Conservation (phyloP, 2,797 vertebrate species). For the Heliangelus exortis region DNA sequence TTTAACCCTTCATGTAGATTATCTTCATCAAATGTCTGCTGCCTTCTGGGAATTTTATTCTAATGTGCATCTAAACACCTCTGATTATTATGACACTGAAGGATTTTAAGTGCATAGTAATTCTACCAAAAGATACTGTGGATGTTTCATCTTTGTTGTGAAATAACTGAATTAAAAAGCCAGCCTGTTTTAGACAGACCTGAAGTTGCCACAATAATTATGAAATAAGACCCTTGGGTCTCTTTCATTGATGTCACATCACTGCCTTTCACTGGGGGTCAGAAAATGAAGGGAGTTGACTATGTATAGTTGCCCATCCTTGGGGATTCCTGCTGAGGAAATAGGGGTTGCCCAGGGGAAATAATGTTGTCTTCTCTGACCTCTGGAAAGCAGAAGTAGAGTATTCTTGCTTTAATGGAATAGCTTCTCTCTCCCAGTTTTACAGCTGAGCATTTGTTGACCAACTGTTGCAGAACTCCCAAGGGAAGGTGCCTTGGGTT, state of each 20-base stretch:
- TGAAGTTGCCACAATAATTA: background rate
- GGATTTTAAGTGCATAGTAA: background rate
- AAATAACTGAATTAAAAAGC: background rate
- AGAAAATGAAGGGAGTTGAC: background rate
- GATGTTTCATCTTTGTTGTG: background rate
- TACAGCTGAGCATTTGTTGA: background rate
- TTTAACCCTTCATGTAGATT: background rate
- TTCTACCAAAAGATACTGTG: background rate
- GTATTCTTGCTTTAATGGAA: background rate
- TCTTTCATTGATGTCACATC: background rate
- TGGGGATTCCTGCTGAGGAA: background rate
- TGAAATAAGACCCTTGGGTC: background rate
- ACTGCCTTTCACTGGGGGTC: background rate
- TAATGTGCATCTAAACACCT: background rate
- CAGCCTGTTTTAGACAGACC: background rate
- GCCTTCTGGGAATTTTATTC: background rate
- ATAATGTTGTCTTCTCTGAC: background rate
- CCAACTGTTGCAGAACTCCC: background rate
- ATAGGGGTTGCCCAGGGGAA: background rate
- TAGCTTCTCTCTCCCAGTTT: background rate
- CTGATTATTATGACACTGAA: background rate
- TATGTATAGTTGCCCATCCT: background rate
- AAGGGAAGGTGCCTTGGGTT: background rate
- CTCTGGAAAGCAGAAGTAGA: background rate
- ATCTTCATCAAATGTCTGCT: background rate